Evolutionary conservation across 2,113 vertebrate species (phyloP).

Genomic region (Hippocampus zosterae): DNA sequence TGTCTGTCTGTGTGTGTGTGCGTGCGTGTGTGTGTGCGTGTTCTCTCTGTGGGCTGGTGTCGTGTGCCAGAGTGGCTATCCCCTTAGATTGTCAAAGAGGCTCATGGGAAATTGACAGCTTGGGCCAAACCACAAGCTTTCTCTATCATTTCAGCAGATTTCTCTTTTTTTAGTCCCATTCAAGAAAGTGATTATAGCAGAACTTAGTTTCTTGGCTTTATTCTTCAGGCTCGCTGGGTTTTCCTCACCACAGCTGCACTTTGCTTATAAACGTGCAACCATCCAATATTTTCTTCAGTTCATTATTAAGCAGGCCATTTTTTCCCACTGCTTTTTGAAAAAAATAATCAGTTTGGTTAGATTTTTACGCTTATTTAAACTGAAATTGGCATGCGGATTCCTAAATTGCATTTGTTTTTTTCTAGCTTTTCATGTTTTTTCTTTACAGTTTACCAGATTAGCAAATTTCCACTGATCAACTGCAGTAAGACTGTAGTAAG

Average conservation of each 20-base stretch:
- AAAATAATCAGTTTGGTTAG: no score
- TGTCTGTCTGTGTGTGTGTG: no score
- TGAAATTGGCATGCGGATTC: no score
- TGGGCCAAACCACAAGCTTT: constrained; percentile 67
- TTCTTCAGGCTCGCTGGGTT: constrained; percentile 37
- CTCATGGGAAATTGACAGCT: constrained; percentile 67
- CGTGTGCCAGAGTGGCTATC: constrained; percentile 71
- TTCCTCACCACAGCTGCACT: constrained; percentile 38
- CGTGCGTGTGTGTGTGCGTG: background rate
- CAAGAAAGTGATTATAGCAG: constrained; percentile 59
- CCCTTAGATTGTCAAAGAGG: constrained; percentile 68
- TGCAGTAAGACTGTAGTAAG: no score
- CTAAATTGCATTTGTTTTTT: no score
- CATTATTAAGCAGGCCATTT: constrained; percentile 18
- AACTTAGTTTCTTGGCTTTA: constrained; percentile 38
- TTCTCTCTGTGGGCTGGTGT: constrained; percentile 58
- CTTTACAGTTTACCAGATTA: no score
- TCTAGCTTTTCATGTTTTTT: no score
- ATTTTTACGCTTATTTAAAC: no score
- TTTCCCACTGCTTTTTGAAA: background rate
- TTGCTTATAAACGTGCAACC: constrained; percentile 39
- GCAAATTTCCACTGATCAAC: no score
- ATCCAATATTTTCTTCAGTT: constrained; percentile 7
- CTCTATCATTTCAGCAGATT: constrained; percentile 74
- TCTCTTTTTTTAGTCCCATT: constrained; percentile 60